Evolutionary conservation across 2,113 vertebrate species (phyloP), one percentile per base, ranked within the genome.

Genomic region (Chamaetylas fuelleborni): DNA sequence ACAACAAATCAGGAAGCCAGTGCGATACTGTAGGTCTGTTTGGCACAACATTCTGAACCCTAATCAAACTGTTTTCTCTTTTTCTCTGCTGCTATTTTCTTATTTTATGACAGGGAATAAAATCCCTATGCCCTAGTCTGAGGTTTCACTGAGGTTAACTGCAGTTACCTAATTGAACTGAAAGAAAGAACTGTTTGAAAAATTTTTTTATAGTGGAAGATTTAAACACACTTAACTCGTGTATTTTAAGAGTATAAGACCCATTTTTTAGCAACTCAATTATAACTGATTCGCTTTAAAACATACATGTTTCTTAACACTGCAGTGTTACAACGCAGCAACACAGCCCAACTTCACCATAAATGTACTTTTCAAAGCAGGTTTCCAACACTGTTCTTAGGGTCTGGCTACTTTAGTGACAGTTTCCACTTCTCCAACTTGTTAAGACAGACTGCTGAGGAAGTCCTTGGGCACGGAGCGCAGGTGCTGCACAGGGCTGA

Each of bases 401-500:
- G 6, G 28, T 36, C 40, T 23, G 48, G 31, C 31, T 40, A 29
- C 10, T 7, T 1, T 4, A 36, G 17, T 2, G 20, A 9, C 36
- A 14, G 22, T 14, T 78, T 64, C 48, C 40, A 58, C 8, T 40
- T 28, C 8, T 3, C 9, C 33, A 33, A 0, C 12, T 26, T 17
- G n/a, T 22, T 31, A 20, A 18, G n/a, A 12, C 3, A 11, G 43
- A 9, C 23, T 29, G 22, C 3, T 2, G 4, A 33, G 24, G 36
- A 36, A 48, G 50, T 0, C 9, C 16, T 8, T 4, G 4, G 45
- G 20, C 6, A 1, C 43, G 6, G 48, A 34, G 19, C 45, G 5
- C 0, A 7, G 57, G 33, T 2, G 22, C 38, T 56, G 29, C 36
- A 36, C 8, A 4, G n/a, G 5, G 2, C 31, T 1, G 76, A 26